These are phyloP conservation scores for Maccullochella peelii DNA, from an alignment of 2,113 vertebrate genomes.

Conservation along the genomic window DNA sequence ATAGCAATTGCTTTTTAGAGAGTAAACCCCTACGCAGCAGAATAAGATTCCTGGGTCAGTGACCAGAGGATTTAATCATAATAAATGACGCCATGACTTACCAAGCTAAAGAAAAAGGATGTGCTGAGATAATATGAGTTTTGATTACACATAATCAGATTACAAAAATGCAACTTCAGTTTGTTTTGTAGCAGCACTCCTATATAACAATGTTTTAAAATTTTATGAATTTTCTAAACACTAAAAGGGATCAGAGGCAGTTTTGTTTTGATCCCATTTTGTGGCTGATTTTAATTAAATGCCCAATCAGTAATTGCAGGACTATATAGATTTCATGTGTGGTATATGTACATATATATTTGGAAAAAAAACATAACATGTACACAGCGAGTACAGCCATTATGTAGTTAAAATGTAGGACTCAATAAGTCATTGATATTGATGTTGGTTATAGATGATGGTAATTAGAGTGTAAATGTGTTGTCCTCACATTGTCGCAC, in stretches of 20 bases:
- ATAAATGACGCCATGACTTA: constrained; percentile 38
- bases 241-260: not conserved
- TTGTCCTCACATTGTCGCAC: constrained; percentile 5
- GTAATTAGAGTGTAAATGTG: constrained; percentile 7
- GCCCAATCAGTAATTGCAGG: not conserved
- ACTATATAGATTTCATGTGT: not conserved
- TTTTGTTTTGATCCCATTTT: not conserved
- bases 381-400: not conserved
- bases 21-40: constrained; percentile 35
- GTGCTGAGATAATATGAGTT: constrained; percentile 1
- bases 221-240: too few species aligned
- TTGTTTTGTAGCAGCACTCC: not conserved
- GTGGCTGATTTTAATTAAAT: not conserved
- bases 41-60: constrained; percentile 40
- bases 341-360: not conserved
- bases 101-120: not conserved
- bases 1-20: constrained; percentile 25
- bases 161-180: not conserved
- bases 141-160: constrained; percentile 13
- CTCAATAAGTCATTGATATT: not conserved
- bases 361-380: not conserved
- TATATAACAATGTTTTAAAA: not conserved
- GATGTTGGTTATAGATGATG: not conserved
- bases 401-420: not conserved
- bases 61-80: constrained; percentile 41